Conservation (phyloP, 2,888 invertebrate species). For the Pocota personata region DNA sequence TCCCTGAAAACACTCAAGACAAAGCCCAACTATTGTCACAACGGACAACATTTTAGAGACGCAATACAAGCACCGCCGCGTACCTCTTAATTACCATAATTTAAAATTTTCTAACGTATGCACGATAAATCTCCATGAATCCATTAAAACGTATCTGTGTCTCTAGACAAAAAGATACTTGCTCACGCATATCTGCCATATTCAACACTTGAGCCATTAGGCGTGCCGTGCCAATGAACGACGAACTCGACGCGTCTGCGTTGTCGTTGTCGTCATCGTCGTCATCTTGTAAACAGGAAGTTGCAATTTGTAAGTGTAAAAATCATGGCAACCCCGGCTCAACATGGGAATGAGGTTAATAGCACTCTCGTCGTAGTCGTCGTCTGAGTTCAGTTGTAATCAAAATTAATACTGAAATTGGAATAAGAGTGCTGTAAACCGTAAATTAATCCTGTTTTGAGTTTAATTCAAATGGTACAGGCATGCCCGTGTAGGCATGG, state of each 20-base stretch:
- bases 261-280: background rate
- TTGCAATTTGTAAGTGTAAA: constrained; percentile 60
- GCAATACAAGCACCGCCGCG: background rate
- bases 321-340: constrained; percentile 9
- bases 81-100: constrained; percentile 37
- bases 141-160: constrained; percentile 26
- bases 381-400: constrained; percentile 13
- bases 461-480: background rate
- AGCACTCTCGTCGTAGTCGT: constrained; percentile 16
- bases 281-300: constrained; percentile 60
- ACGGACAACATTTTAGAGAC: background rate
- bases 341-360: constrained; percentile 65
- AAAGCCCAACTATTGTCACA: background rate
- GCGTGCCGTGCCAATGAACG: constrained; percentile 47
- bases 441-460: constrained; percentile 55
- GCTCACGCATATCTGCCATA: constrained; percentile 27
- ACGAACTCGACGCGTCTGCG: constrained; percentile 4
- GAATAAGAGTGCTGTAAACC: constrained; percentile 25
- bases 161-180: constrained; percentile 12
- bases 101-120: constrained; percentile 28
- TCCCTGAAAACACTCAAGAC: no score
- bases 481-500: background rate
- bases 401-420: constrained; percentile 52
- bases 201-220: constrained; percentile 12
- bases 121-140: constrained; percentile 49